Evolutionary conservation across 2,888 invertebrate species (phyloP), one percentile per base, ranked within the genome.

Genomic region (Epinotia bilunana): DNA sequence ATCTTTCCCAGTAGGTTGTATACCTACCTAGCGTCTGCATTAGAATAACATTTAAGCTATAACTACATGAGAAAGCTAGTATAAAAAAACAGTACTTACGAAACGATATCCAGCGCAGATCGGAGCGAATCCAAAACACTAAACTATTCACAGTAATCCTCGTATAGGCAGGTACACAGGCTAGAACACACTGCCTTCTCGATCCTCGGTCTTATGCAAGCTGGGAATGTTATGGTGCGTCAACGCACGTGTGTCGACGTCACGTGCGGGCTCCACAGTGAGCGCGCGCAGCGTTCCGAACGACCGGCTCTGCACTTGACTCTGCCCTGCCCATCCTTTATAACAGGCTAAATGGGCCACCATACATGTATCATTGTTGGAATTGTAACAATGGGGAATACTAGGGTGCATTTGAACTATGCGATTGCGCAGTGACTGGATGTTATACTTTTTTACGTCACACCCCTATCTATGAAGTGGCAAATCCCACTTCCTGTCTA

Each of bases 221-320:
- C 78, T 79, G 81, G 79, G 79, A 75, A 67, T 86, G 84, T 83
- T 85, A 83, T 86, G 85, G 84, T 87, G 84, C 87, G 88, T 86
- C 84, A 84, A 60, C 80, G 87, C 91, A 89, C 92, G 93, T 92
- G 92, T 89, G 84, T 68, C 80, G 81, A 76, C 83, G 81, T 82
- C 91, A 92, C 92, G 90, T 90, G 91, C 89, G 85, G 90, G 86
- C 83, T 87, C 86, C 87, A 85, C 87, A 87, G 89, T 92, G 92
- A 90, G 86, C 33, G 71, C 58, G 83, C 79, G 79, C 39, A 39
- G 7, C 89, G 93, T 93, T 93, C 92, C 93, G 91, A 90, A 79
- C 91, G 86, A 87, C 81, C 85, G 92, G 85, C 89, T 91, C 91
- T 91, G 90, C 92, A 92, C 93, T 91, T 92, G 92, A 93, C 91